phyloP scores from a whole-genome alignment of 2,797 vertebrate genomes.

The Aphelocoma californica region DNA sequence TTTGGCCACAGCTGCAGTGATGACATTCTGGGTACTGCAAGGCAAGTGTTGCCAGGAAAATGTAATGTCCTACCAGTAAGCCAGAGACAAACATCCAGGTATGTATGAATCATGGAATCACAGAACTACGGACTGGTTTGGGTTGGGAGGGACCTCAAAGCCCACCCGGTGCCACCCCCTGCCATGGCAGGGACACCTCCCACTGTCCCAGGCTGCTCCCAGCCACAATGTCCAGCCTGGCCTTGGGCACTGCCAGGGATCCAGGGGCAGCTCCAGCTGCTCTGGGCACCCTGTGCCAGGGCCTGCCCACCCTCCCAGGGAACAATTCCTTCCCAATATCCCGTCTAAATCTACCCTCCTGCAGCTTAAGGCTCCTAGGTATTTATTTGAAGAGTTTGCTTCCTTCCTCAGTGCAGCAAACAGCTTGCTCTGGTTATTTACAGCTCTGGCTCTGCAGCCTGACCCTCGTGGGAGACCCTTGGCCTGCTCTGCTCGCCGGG shows the following conservation, averaged over 20 bases:
- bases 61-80: rapidly evolving
- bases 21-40: not conserved
- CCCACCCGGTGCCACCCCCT: not conserved
- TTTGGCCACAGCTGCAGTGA: rapidly evolving
- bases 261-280: not conserved
- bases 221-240: not conserved
- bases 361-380: not conserved
- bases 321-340: no score
- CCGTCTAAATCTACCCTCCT: no score
- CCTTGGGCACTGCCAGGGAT: not conserved
- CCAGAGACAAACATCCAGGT: not conserved
- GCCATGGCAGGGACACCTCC: not conserved
- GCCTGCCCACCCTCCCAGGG: not conserved
- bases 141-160: rapidly evolving
- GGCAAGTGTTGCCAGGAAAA: not conserved
- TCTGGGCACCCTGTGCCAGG: not conserved
- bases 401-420: not conserved
- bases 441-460: not conserved
- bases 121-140: not conserved
- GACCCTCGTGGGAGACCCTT: not conserved
- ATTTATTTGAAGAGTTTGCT: not conserved
- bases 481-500: rapidly evolving
- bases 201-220: not conserved
- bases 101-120: rapidly evolving
- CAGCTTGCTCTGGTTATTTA: not conserved